phyloP scores from a whole-genome alignment of 2,888 invertebrate species.

The Agriopis aurantiaria region DNA sequence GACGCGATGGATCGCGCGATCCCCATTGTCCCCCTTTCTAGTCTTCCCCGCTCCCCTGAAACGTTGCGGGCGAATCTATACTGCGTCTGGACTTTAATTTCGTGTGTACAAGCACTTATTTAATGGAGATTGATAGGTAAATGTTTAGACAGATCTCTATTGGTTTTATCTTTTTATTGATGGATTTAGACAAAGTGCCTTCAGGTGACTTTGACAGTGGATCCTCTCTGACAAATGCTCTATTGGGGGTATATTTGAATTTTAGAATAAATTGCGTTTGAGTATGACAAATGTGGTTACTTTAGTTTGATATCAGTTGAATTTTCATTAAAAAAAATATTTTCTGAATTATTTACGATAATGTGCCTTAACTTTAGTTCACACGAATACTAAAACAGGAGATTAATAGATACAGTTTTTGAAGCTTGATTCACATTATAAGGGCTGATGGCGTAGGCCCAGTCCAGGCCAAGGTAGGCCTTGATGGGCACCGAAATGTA shows the following conservation, averaged over 20 bases:
- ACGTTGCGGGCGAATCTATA: too few species aligned
- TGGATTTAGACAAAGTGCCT: slow-evolving; percentile 8
- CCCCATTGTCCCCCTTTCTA: too few species aligned
- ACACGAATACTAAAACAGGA: too few species aligned
- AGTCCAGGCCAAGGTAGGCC: too few species aligned
- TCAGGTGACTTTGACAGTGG: slow-evolving; percentile 14
- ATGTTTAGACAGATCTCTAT: not conserved
- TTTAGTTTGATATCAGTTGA: slow-evolving; percentile 11
- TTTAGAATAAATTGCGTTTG: slow-evolving; percentile 14
- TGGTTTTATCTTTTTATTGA: slow-evolving; percentile 14
- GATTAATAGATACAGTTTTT: too few species aligned
- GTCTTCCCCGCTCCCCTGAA: too few species aligned
- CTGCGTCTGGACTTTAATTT: too few species aligned
- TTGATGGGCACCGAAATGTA: too few species aligned
- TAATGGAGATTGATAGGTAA: slow-evolving; percentile 22
- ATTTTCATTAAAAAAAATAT: not conserved
- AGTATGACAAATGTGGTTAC: slow-evolving; percentile 13
- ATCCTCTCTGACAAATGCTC: slow-evolving; percentile 20
- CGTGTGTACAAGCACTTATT: slow-evolving; percentile 6
- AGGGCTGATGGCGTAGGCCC: too few species aligned
- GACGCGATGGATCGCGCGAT: too few species aligned
- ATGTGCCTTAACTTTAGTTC: too few species aligned
- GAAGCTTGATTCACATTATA: too few species aligned
- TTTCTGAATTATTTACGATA: not conserved
- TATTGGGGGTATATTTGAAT: slow-evolving; percentile 8